Percentiles rank a stretch among this genome's conserved stretches.
These are phyloP conservation scores for Platycnemis pennipes DNA, from an alignment of 2,888 invertebrate genomes.

Conservation along the genomic window DNA sequence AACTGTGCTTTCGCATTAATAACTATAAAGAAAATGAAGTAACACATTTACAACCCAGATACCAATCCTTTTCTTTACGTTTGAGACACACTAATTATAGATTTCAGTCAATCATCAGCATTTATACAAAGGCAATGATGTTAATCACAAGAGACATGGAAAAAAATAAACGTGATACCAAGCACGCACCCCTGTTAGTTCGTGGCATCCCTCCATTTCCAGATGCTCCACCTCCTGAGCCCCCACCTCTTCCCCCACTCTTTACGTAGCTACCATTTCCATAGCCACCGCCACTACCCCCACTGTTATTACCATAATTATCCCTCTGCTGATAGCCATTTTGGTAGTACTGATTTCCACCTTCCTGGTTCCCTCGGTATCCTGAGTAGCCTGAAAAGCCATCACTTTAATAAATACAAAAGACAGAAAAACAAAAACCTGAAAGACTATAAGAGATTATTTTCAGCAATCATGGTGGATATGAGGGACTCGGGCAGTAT, in stretches of 20 bases:
- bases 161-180: not conserved
- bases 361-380: constrained; percentile 76
- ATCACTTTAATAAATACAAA: constrained; percentile 12
- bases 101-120: no score
- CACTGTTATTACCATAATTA: constrained; percentile 70
- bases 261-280: constrained; percentile 75
- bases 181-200: constrained; percentile 23
- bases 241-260: constrained; percentile 73
- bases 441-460: no score
- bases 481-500: no score
- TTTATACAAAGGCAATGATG: no score
- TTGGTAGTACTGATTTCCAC: constrained; percentile 77
- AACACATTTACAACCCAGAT: no score
- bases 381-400: constrained; percentile 73
- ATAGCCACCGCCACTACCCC: constrained; percentile 77
- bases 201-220: constrained; percentile 52
- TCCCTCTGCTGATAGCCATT: constrained; percentile 78
- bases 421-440: no score
- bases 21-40: no score
- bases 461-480: no score
- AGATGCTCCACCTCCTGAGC: constrained; percentile 72
- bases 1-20: no score
- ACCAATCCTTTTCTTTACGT: no score
- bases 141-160: no score
- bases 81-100: no score